phyloP scores from a whole-genome alignment of 2,797 vertebrate species.

The Channallabes apus region DNA sequence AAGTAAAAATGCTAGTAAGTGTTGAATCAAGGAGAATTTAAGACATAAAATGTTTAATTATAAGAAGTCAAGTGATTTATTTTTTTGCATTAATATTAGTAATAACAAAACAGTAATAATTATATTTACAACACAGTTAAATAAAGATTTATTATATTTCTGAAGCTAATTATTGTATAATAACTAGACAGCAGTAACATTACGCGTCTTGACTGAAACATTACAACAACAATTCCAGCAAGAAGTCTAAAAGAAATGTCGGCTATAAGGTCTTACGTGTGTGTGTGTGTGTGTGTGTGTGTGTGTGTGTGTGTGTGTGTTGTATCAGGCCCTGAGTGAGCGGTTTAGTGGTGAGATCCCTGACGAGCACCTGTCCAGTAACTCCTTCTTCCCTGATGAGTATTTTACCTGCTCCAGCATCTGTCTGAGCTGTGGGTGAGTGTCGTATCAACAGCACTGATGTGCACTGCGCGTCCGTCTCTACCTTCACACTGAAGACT shows the following conservation, averaged over 20 bases:
- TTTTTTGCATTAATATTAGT: background rate
- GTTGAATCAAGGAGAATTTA: background rate
- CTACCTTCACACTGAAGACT: background rate
- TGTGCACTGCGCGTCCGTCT: background rate
- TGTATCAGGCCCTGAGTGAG: slow-evolving; percentile 89
- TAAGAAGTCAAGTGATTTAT: background rate
- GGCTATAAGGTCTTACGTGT: background rate
- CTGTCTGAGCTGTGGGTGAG: slow-evolving; percentile 97
- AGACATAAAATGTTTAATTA: background rate
- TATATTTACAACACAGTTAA: background rate
- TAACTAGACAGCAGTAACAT: background rate
- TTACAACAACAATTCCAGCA: background rate
- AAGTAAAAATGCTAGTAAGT: background rate
- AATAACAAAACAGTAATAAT: background rate
- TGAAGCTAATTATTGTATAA: background rate
- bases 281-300: background rate
- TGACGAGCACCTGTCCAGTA: slow-evolving; percentile 91
- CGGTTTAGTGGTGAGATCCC: slow-evolving; percentile 94
- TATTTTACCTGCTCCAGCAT: slow-evolving; percentile 96
- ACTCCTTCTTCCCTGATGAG: slow-evolving; percentile 97
- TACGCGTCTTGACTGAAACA: background rate
- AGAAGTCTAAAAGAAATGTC: background rate
- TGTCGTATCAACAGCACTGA: slow-evolving; percentile 34
- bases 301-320: background rate
- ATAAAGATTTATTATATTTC: background rate